Base-by-base conservation (phyloP, 1,140 invertebrate species). In the Aethina tumida region DNA sequence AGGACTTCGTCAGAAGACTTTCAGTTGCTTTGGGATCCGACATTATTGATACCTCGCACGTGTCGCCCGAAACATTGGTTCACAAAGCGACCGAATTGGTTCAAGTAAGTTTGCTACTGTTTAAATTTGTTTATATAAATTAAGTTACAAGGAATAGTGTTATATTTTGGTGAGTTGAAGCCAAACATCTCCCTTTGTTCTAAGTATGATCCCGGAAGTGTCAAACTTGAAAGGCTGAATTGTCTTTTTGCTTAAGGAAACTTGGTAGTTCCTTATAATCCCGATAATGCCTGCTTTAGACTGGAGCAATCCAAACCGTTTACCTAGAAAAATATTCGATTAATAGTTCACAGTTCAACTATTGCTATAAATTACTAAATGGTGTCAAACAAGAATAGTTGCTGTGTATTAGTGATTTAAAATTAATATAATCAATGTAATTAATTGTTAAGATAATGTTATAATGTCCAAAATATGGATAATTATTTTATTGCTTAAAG, bases 31-130 rank as follows among this genome's bases (percentile, higher is more conserved):
- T 85, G 18, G 81, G 77, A 13, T 58, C 71, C 20, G 80, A 84
- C 46, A 71, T 74, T 40, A 71, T 74, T 46, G 78, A 81, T 39
- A 64, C 62, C 20, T 50, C 63, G 1, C 71, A 79, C 58, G 59
- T 65, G 7, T 61, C 76, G 2, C 68, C 75, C 1, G 81, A 83
- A 51, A 70, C 68, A 43, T 66, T 84, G 3, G 68, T 83, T 4
- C 75, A 76, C 16, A 79, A 82, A 55, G 74, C 78, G 8, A 68
- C 79, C 7, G 80, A 84, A 58, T 60, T 84, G 4, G 76, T 84
- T 12, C 75, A 82, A 54, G 76, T 79, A 50, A 63, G 5, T 33
- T 29, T 35, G 27, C 40, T 2, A 29, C 22, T 5, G 4, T 19
- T 22, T n/a, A n/a, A n/a, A n/a, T n/a, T n/a, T n/a, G n/a, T 24